A percentile compares a stretch with the other conserved stretches of the same genome.
Evolutionary conservation across 2,888 invertebrate genomes (phyloP).

Genomic region (Pristionchus fissidentatus): DNA sequence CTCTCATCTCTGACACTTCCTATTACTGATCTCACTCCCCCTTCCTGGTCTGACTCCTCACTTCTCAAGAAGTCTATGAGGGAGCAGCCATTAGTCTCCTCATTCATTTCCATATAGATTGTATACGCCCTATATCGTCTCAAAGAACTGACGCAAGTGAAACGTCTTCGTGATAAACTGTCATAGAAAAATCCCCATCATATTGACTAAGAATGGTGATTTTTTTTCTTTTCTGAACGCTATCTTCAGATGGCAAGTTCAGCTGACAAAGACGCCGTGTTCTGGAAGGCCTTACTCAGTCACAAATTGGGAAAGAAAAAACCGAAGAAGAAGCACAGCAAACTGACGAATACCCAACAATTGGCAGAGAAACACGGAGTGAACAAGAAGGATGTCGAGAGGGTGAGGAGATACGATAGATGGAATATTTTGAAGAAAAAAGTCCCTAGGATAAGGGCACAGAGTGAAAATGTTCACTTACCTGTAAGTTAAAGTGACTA

Average conservation of each 20-base stretch:
- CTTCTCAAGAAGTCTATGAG: too few species aligned
- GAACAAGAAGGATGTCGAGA: slow-evolving; percentile 62
- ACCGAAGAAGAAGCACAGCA: slow-evolving; percentile 60
- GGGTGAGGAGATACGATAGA: slow-evolving; percentile 51
- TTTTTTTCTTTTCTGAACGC: not conserved
- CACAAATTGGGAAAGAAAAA: slow-evolving; percentile 64
- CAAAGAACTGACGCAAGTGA: too few species aligned
- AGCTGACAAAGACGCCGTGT: slow-evolving; percentile 63
- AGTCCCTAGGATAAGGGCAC: too few species aligned
- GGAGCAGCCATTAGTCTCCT: slow-evolving; percentile 8
- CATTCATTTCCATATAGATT: not conserved
- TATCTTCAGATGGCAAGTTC: slow-evolving; percentile 28
- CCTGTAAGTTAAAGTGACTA: too few species aligned
- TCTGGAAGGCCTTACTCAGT: slow-evolving; percentile 65
- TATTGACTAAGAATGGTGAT: too few species aligned
- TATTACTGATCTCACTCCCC: not conserved
- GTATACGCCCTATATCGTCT: not conserved
- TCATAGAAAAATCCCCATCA: too few species aligned
- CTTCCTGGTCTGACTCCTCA: not conserved
- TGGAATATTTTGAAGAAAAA: too few species aligned
- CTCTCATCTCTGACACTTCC: not conserved
- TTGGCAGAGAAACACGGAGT: slow-evolving; percentile 59
- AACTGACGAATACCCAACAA: slow-evolving; percentile 56
- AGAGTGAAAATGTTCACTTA: too few species aligned
- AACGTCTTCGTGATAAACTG: too few species aligned